Conservation (phyloP, 2,113 vertebrate species). For the Ictalurus punctatus region DNA sequence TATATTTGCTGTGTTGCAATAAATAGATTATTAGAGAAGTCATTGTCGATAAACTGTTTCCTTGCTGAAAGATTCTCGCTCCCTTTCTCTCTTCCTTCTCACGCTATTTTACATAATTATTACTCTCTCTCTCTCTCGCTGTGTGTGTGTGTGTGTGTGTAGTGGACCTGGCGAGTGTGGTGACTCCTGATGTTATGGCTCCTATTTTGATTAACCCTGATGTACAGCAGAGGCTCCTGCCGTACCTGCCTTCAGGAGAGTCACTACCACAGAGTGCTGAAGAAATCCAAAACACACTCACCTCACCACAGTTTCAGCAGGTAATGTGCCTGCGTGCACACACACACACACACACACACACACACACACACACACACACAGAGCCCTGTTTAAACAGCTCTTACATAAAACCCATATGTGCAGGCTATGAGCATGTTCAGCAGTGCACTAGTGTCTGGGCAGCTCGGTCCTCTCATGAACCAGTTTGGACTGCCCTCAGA, state of each 20-base stretch:
- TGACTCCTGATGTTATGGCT: conserved; percentile 95
- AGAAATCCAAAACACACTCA: conserved; percentile 94
- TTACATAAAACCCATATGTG: background rate
- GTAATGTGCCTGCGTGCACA: conserved; percentile 61
- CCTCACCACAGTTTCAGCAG: conserved; percentile 98
- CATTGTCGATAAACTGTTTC: background rate
- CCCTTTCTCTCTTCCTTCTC: background rate
- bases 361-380: background rate
- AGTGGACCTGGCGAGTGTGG: conserved; percentile 92
- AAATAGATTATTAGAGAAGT: background rate
- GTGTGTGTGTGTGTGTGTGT: background rate
- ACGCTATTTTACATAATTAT: background rate
- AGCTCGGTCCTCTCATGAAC: conserved; percentile 95
- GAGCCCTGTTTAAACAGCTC: background rate
- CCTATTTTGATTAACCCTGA: conserved; percentile 91
- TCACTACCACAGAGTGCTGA: conserved; percentile 89
- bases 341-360: background rate
- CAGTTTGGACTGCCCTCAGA: conserved; percentile 94
- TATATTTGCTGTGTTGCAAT: background rate
- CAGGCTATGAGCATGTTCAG: conserved; percentile 99
- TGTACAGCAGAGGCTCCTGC: conserved; percentile 88
- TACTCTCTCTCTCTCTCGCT: too few relatives aligned
- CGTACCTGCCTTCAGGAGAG: conserved; percentile 91
- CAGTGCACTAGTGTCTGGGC: conserved; percentile 91
- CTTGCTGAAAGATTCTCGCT: background rate